These are phyloP conservation scores for Drosophila obscura DNA, from an alignment of 1,140 invertebrate genomes.

Conservation along the genomic window DNA sequence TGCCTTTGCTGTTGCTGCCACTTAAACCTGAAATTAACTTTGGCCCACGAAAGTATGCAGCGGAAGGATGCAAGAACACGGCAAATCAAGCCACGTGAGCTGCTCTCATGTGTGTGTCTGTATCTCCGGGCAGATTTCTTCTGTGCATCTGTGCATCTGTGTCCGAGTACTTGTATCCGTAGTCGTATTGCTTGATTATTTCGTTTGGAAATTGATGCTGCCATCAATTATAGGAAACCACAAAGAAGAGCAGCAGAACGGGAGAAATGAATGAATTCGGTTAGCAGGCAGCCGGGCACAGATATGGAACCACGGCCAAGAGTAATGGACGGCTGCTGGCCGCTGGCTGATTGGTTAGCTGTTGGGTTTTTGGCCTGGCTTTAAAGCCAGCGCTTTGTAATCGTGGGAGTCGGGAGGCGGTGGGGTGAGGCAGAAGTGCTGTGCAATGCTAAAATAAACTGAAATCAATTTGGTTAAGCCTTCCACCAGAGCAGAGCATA, in stretches of 20 bases:
- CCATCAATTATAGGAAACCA: conserved; percentile 71
- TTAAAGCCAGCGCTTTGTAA: conserved; percentile 74
- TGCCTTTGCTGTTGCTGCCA: conserved; percentile 44
- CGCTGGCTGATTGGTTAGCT: conserved; percentile 29
- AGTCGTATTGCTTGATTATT: conserved; percentile 69
- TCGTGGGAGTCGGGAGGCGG: conserved; percentile 35
- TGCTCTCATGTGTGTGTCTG: conserved; percentile 15
- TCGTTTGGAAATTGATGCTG: conserved; percentile 77
- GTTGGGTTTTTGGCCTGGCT: conserved; percentile 17
- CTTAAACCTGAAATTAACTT: conserved; percentile 77
- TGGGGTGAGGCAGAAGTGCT: conserved; percentile 33
- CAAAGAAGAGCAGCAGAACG: conserved; percentile 28
- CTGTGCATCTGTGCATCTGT: conserved; percentile 12
- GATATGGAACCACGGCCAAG: conserved; percentile 22
- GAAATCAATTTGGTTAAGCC: conserved; percentile 78
- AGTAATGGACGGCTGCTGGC: conserved; percentile 50
- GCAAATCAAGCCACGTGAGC: conserved; percentile 39
- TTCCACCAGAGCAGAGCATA: background rate
- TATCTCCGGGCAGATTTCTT: conserved; percentile 25
- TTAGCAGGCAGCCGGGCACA: conserved; percentile 29
- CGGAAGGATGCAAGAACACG: conserved; percentile 36
- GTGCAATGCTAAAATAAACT: conserved; percentile 71
- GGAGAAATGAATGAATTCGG: conserved; percentile 59
- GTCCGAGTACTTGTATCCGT: conserved; percentile 18
- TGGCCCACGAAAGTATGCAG: conserved; percentile 64